Evolutionary conservation across 2,113 vertebrate species (phyloP).

Genomic region (Ageneiosus marmoratus): DNA sequence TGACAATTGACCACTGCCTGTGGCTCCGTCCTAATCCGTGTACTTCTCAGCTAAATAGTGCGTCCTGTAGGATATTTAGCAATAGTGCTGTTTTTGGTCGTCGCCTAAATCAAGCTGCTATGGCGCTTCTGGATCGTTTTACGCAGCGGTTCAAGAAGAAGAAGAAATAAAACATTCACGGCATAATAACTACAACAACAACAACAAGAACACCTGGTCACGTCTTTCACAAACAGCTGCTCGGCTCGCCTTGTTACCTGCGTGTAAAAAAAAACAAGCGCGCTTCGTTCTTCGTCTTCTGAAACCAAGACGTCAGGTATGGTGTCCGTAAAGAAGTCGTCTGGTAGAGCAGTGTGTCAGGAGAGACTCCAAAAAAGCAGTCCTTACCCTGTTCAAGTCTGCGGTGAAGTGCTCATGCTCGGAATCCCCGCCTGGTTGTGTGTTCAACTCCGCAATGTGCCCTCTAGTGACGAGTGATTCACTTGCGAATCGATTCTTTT

Average conservation of each 20-base stretch:
- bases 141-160: not conserved
- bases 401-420: slow-evolving; percentile 73
- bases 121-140: slow-evolving; percentile 15
- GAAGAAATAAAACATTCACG: not conserved
- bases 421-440: slow-evolving; percentile 67
- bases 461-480: slow-evolving; percentile 33
- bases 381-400: slow-evolving; percentile 48
- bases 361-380: slow-evolving; percentile 58
- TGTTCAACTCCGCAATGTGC: slow-evolving; percentile 66
- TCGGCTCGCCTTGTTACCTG: not conserved
- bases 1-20: slow-evolving; percentile 21
- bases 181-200: not conserved
- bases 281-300: slow-evolving; percentile 6
- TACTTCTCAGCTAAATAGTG: not conserved
- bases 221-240: not conserved
- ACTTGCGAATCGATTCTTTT: not conserved
- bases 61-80: too few relatives aligned
- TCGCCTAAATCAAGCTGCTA: slow-evolving; percentile 30
- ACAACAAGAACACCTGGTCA: slow-evolving; percentile 16
- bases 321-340: slow-evolving; percentile 3
- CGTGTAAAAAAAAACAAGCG: not conserved
- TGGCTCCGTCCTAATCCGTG: slow-evolving; percentile 10
- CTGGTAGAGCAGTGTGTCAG: slow-evolving; percentile 12
- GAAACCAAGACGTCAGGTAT: not conserved
- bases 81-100: not conserved